Evolutionary conservation across 2,888 invertebrate genomes (phyloP), one percentile per base, ranked within the genome.

Genomic region (Pyrocoelia pectoralis): DNA sequence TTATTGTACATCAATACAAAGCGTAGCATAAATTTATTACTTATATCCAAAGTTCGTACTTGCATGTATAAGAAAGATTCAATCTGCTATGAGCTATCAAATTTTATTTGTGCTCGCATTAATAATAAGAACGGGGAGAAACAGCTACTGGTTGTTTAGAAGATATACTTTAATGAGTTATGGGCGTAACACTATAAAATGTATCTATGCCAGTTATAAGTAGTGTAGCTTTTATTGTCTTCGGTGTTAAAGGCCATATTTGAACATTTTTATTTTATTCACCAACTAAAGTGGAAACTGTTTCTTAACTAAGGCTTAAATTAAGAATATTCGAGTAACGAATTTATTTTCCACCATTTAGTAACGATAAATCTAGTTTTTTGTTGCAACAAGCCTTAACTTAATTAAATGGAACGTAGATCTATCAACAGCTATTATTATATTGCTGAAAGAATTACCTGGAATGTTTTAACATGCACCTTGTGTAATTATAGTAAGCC

Each of bases 121-220:
- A 65, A 65, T 65, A 65, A 65, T 41, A 53, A 52, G 57, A 60
- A 51, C 55, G 52, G 46, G 52, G 40, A 40, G 53, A 51, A 60
- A 43, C 56, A 15, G 65, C 65, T 65, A 65, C 65, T 56, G 65
- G 59, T 59, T 15, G 58, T 59, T 59, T 49, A 46, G 24, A 51
- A 24, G 62, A 62, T 57, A 57, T 57, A 53, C 56, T 54, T 60
- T 65, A 65, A 65, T 65, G 63, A 63, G 60, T 65, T 56, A 65
- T 65, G 65, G 65, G 65, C 65, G 65, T 59, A 51, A 63, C 63
- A 46, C 54, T 49, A 54, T 63, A 63, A 61, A 63, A 63, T 63
- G 54, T 58, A n/a, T n/a, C n/a, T n/a, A 59, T 63, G 55, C 63
- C 55, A 63, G 55, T 55, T 58, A 19, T 41, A 29, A 55, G 53